Evolutionary conservation across 1,140 invertebrate species (phyloP).

Genomic region (Panagrolaimus sp.): DNA sequence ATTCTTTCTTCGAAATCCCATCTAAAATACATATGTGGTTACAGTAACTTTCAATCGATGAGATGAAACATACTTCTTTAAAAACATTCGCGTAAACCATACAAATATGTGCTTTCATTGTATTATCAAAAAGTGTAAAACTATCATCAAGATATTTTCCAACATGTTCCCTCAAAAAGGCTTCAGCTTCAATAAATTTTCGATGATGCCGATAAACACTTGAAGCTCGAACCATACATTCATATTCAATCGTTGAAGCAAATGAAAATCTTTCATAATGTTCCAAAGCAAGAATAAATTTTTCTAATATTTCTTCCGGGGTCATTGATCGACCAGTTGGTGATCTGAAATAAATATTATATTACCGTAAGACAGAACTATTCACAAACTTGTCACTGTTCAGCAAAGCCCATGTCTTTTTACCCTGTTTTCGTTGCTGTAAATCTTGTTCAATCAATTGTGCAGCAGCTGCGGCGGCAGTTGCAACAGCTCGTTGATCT

Average conservation of each 20-base stretch:
- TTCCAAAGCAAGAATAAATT: constrained; percentile 46
- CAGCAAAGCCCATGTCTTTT: constrained; percentile 28
- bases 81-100: constrained; percentile 47
- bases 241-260: constrained; percentile 50
- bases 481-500: constrained; percentile 23
- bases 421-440: constrained; percentile 24
- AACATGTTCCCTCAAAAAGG: constrained; percentile 54
- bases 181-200: constrained; percentile 49
- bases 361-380: neutral
- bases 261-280: constrained; percentile 54
- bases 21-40: constrained; percentile 38
- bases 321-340: constrained; percentile 14
- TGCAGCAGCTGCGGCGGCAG: constrained; percentile 12
- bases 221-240: constrained; percentile 52
- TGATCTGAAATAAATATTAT: neutral
- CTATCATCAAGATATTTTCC: constrained; percentile 56
- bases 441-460: constrained; percentile 22
- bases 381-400: constrained; percentile 18
- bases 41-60: neutral
- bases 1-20: constrained; percentile 50
- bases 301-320: constrained; percentile 41
- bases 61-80: constrained; percentile 33
- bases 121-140: constrained; percentile 51
- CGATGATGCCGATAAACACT: constrained; percentile 36
- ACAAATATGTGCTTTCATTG: constrained; percentile 50